Percentiles rank a stretch among this genome's conserved stretches.
These are phyloP conservation scores for Pseudochirops cupreus DNA, from an alignment of 2,797 vertebrate species.

Conservation along the genomic window DNA sequence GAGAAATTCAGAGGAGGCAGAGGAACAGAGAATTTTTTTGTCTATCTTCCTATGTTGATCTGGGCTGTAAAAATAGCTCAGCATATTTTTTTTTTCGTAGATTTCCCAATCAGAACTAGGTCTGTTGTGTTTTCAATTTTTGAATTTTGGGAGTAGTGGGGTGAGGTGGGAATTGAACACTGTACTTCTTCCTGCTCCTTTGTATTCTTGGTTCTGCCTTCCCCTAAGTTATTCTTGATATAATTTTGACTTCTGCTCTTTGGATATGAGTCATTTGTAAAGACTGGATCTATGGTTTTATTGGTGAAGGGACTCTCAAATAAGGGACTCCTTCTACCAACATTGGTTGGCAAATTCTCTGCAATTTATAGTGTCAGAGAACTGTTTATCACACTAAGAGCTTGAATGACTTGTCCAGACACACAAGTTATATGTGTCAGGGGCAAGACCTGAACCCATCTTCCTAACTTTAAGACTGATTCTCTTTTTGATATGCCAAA, in stretches of 20 bases:
- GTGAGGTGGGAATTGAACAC: background rate
- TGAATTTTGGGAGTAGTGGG: background rate
- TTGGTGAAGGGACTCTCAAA: background rate
- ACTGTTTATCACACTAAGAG: background rate
- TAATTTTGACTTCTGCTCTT: background rate
- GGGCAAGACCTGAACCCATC: background rate
- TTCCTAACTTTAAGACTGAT: background rate
- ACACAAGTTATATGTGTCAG: background rate
- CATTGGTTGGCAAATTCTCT: background rate
- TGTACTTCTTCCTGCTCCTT: background rate
- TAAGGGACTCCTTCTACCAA: background rate
- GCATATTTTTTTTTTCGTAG: background rate
- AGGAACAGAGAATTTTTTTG: background rate
- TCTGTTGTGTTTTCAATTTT: background rate
- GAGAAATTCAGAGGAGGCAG: background rate
- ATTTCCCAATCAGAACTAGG: background rate
- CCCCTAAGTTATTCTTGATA: background rate
- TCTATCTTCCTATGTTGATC: background rate
- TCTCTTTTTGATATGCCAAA: background rate
- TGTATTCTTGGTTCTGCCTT: background rate
- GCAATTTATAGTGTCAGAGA: background rate
- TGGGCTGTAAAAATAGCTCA: background rate
- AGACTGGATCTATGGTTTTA: background rate
- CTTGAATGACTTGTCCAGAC: background rate
- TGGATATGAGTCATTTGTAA: background rate